Percentiles rank a stretch among this genome's conserved stretches.
phyloP scores from a whole-genome alignment of 2,797 vertebrate genomes.

The Pseudotriccus pelzelni region DNA sequence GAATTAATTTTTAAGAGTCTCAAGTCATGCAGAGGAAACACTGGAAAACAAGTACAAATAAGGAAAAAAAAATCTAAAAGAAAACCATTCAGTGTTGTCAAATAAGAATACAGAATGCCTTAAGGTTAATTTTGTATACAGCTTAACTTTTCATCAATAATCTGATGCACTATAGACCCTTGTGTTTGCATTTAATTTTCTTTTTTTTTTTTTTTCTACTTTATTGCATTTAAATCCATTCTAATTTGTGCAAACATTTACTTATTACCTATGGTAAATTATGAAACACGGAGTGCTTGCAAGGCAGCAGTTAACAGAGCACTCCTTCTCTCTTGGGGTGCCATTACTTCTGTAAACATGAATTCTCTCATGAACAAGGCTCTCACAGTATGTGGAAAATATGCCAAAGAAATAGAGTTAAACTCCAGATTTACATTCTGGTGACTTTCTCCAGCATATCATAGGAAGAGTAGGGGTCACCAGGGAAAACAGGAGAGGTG shows the following conservation, averaged over 20 bases:
- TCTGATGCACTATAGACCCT: background rate
- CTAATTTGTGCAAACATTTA: slow-evolving; percentile 23
- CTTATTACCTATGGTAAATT: background rate
- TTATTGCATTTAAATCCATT: background rate
- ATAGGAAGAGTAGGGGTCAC: background rate
- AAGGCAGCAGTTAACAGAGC: background rate
- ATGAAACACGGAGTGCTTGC: background rate
- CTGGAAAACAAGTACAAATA: background rate
- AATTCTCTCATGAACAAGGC: background rate
- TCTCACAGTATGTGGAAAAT: background rate
- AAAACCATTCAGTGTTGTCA: background rate
- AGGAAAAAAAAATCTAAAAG: background rate
- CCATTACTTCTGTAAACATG: background rate
- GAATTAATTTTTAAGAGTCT: background rate
- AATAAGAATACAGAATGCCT: background rate
- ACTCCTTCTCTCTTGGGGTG: background rate
- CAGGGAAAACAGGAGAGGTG: background rate
- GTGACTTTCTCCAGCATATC: background rate
- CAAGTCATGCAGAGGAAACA: background rate
- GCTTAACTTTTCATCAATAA: background rate
- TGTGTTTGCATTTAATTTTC: background rate
- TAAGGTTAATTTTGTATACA: background rate
- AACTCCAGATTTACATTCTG: background rate
- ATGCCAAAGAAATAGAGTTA: background rate
- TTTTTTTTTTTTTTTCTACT: background rate